phyloP scores from a whole-genome alignment of 2,797 vertebrate species.

The Sciurus carolinensis region DNA sequence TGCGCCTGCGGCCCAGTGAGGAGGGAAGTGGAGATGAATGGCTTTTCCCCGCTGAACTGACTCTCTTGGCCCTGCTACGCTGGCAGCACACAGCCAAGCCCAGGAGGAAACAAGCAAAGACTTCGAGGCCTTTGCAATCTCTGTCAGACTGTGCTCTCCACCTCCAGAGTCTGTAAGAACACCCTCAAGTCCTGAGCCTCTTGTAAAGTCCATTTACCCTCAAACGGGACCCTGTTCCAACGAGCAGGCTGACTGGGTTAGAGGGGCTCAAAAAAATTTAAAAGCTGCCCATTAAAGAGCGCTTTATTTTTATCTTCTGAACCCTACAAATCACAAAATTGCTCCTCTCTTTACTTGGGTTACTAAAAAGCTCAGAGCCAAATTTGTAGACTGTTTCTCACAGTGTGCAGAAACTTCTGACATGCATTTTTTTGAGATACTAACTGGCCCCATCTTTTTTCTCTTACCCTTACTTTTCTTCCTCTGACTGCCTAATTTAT shows the following conservation, averaged over 20 bases:
- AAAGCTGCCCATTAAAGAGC: constrained; percentile 16
- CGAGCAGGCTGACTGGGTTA: neutral
- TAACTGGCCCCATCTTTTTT: neutral
- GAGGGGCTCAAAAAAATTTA: neutral
- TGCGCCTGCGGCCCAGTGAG: neutral
- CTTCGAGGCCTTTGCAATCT: neutral
- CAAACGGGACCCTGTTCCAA: neutral
- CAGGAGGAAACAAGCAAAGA: neutral
- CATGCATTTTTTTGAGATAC: neutral
- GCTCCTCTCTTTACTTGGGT: neutral
- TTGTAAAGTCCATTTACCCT: neutral
- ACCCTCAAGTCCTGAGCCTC: neutral
- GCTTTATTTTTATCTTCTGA: neutral
- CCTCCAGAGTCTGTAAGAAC: neutral
- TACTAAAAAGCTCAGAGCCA: constrained; percentile 20
- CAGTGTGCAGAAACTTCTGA: neutral
- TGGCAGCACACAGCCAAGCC: neutral
- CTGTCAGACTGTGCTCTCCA: neutral
- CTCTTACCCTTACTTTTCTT: constrained; percentile 1
- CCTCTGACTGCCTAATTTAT: constrained; percentile 2
- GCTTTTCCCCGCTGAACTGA: neutral
- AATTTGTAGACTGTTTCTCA: neutral
- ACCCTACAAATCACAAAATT: neutral
- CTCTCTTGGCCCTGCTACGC: neutral
- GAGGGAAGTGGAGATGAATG: neutral